These are phyloP conservation scores for Conops quadrifasciatus DNA, from an alignment of 2,888 invertebrate genomes.

Conservation along the genomic window DNA sequence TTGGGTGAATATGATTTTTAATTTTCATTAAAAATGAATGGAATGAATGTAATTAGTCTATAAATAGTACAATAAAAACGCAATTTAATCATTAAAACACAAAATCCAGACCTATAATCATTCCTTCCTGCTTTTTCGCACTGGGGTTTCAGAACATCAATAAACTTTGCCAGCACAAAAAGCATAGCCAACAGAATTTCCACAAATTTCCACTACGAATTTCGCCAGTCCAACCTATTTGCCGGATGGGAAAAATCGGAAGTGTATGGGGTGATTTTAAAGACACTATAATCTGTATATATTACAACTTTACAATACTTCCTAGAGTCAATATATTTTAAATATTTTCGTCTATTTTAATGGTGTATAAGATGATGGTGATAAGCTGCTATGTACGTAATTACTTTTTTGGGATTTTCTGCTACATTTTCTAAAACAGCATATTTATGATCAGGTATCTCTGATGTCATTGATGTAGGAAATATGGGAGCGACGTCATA, in stretches of 20 bases:
- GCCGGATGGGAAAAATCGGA: no score
- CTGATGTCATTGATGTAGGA: not conserved
- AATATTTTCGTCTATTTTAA: not conserved
- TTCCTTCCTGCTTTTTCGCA: no score
- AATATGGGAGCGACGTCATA: constrained; percentile 32
- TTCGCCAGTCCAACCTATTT: not conserved
- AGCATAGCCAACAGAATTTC: not conserved
- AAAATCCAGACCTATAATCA: not conserved
- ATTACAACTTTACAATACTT: not conserved
- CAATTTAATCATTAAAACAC: no score
- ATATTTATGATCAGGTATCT: not conserved
- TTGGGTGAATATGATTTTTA: no score
- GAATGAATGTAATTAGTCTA: no score
- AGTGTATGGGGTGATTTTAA: no score
- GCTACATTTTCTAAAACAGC: no score
- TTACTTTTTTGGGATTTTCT: no score
- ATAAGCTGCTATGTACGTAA: not conserved
- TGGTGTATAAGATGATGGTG: not conserved
- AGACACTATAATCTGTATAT: not conserved
- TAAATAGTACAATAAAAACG: no score
- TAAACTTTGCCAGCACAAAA: not conserved
- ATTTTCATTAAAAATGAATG: no score
- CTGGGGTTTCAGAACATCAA: no score
- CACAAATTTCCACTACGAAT: constrained; percentile 11
- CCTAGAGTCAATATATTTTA: not conserved